Base-by-base conservation (phyloP, 2,797 vertebrate genomes). In the Peromyscus attwateri region DNA sequence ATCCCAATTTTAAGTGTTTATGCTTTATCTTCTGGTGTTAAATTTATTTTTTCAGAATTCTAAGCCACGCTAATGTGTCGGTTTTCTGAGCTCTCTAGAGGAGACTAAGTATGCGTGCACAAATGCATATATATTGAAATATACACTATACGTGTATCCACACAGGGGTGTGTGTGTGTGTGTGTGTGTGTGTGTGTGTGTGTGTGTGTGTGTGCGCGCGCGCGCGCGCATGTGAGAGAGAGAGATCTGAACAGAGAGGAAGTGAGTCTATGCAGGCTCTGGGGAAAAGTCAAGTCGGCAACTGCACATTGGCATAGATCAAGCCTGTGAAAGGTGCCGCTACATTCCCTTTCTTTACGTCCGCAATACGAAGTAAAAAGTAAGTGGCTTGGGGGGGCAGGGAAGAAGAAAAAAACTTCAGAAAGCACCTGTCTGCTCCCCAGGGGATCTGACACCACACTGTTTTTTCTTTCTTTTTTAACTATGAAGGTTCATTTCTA, bases 1-100 rank as follows among this genome's bases (percentile, higher is more conserved):
- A 95, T 6, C 6, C 31, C 87, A 70, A 94, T 88, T 94, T 95
- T 49, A 92, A 43, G 7, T 79, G 66, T 71, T 64, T 43, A 62
- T 64, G 25, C 10, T 31, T 68, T 21, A 90, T 25, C 7, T 64
- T 96, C 49, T 71, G 76, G 43, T 40, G 31, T 70, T 85, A 90
- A 84, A n/a, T 43, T 49, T 81, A 7, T 82, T 92, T 97, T 96
- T 94, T 46, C 7, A 75, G 64, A 96, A 75, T n/a, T 87, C 68
- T 71, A 92, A 84, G 37, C 49, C 34, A 68, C 1, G n/a, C 1
- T 66, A 66, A 95, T 73, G 68, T 92, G 21, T 76, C 49, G 80
- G 52, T 93, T 92, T 29, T 91, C 43, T 92, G 80, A 91, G 91
- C 88, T 66, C 55, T 62, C 46, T 62, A 29, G 60, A 9, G 64